Base-by-base conservation (phyloP, 2,113 vertebrate species). In the Pseudopodoces humilis region DNA sequence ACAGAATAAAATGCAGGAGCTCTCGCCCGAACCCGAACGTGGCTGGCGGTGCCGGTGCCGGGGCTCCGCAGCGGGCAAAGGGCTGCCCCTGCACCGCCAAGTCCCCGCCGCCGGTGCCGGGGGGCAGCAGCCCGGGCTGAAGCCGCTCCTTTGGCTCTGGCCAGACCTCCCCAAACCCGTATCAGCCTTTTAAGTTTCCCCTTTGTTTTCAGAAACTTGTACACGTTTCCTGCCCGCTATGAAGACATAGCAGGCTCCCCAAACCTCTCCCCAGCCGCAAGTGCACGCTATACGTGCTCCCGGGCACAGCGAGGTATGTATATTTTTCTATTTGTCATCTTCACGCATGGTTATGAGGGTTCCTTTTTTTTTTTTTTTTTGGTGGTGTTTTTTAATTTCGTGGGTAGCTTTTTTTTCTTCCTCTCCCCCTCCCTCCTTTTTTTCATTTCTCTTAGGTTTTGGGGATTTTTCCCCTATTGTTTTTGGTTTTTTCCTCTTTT, bases 141-240 rank as follows among this genome's bases (percentile, higher is more conserved):
- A 46, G 43, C 44, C 52, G 35, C 65, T 53, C 74, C 13, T 55
- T 92, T 25, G 20, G 46, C 65, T 74, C 56, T 46, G 78, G 19
- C 18, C 83, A 90, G 90, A 90, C 68, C 56, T 88, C 55, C 50
- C 83, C 76, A 83, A 90, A 53, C 43, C 76, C 52, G 6, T 7
- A 43, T 21, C 63, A 83, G 50, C 59, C 83, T 93, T 93, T 94
- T 86, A 90, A 93, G 83, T 93, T 93, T 67, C 72, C 76, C 76
- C 88, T 95, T 96, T 96, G 96, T 97, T 95, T 97, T 92, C 94
- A 93, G 90, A 93, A 93, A 88, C 47, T 60, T 83, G 63, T 23
- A 74, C 63, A 81, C 83, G 35, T 93, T 95, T 95, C 86, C 95
- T 93, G 86, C 76, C 90, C 33, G 30, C 59, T 90, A 80, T 69